Percentiles rank a stretch among this genome's conserved stretches.
phyloP scores from a whole-genome alignment of 2,888 invertebrate species.

The Ommatoiulus sabulosus region DNA sequence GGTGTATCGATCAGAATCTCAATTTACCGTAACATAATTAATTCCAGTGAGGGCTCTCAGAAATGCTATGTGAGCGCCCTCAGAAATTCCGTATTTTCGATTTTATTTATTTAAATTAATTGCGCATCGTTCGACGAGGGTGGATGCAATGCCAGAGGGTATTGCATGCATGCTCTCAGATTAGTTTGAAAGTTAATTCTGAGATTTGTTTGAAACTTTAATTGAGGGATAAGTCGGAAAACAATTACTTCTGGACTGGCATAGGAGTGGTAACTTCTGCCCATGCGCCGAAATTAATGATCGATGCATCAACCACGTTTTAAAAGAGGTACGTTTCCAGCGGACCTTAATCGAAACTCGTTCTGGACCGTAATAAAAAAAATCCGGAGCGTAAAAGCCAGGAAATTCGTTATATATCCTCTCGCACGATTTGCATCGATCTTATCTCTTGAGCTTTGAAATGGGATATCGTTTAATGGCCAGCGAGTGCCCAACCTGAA shows the following conservation, averaged over 20 bases:
- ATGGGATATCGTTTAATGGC: not conserved
- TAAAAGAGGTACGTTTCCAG: not conserved
- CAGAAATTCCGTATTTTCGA: too few relatives aligned
- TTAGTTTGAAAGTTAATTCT: too few relatives aligned
- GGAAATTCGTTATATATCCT: not conserved
- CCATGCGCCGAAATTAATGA: not conserved
- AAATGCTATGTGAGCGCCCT: too few relatives aligned
- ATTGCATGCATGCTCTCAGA: too few relatives aligned
- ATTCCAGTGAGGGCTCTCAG: too few relatives aligned
- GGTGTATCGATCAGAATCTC: too few relatives aligned
- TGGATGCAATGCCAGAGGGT: too few relatives aligned
- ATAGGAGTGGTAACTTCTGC: not conserved
- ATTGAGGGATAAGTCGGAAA: too few relatives aligned
- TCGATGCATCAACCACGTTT: not conserved
- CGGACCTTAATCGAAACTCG: not conserved
- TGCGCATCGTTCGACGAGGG: too few relatives aligned
- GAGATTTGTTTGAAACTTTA: too few relatives aligned
- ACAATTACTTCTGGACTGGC: not conserved
- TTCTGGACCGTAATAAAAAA: not conserved
- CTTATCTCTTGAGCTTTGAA: not conserved
- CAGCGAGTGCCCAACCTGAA: conserved; percentile 7
- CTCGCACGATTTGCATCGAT: conserved; percentile 22
- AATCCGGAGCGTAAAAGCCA: not conserved
- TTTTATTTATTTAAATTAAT: too few relatives aligned
- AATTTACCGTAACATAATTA: too few relatives aligned